A percentile compares a stretch with the other conserved stretches of the same genome.
Evolutionary conservation across 2,888 invertebrate species (phyloP).

Genomic region (Mystacides longicornis): DNA sequence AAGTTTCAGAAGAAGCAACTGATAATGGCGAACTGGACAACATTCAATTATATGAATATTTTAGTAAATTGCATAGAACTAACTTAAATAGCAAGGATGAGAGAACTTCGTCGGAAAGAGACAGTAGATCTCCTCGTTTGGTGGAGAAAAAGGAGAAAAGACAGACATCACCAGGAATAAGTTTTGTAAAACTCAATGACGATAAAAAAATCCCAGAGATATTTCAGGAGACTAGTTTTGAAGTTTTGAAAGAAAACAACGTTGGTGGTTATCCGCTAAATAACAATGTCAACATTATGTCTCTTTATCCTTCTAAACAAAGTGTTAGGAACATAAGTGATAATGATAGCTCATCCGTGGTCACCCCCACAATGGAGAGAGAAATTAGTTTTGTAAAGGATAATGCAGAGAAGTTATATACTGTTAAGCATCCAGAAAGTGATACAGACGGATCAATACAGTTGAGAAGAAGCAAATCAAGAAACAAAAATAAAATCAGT

Average conservation of each 20-base stretch:
- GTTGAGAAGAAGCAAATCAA: not conserved
- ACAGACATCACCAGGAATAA: not conserved
- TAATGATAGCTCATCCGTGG: conserved; percentile 11
- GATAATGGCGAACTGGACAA: conserved; percentile 11
- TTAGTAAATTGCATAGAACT: not conserved
- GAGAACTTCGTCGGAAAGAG: not conserved
- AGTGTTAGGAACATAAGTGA: conserved; percentile 12
- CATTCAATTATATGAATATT: not conserved
- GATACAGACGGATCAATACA: conserved; percentile 16
- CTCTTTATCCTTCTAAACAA: conserved; percentile 11
- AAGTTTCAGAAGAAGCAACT: conserved; percentile 17
- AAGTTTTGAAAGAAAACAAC: conserved; percentile 10
- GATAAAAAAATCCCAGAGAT: conserved; percentile 3
- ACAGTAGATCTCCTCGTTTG: not conserved
- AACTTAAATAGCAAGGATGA: not conserved
- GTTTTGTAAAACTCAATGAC: not conserved
- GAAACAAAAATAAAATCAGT: conserved; percentile 1
- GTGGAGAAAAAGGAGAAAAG: not conserved
- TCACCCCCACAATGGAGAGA: conserved; percentile 7
- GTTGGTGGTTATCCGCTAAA: conserved; percentile 4
- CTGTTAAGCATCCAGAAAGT: conserved; percentile 21
- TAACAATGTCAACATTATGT: conserved; percentile 11
- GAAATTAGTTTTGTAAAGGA: conserved; percentile 3
- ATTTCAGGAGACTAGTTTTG: conserved; percentile 13
- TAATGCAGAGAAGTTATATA: conserved; percentile 7